phyloP scores from a whole-genome alignment of 1,140 invertebrate species.

The Drosophila erecta region DNA sequence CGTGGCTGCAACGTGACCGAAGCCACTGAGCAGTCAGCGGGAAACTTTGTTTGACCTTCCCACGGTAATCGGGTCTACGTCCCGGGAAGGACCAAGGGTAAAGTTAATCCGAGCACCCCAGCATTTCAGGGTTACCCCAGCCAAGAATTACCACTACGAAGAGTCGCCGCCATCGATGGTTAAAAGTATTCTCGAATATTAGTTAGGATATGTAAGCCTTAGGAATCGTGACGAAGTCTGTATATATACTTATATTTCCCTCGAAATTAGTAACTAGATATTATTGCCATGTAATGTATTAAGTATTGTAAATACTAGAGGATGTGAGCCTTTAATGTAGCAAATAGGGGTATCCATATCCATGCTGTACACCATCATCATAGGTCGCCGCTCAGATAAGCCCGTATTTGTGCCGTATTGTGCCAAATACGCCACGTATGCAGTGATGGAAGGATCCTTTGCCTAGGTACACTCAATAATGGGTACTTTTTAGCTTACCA shows the following conservation, averaged over 20 bases:
- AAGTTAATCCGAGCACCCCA: slow-evolving; percentile 19
- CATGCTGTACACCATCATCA: not conserved
- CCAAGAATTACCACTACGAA: slow-evolving; percentile 37
- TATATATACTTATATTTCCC: slow-evolving; percentile 34
- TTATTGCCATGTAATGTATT: slow-evolving; percentile 57
- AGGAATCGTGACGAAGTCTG: slow-evolving; percentile 19
- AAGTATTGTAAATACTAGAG: slow-evolving; percentile 46
- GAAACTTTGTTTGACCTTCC: slow-evolving; percentile 30
- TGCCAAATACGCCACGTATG: not conserved
- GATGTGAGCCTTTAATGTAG: slow-evolving; percentile 17
- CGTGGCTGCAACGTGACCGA: slow-evolving; percentile 36
- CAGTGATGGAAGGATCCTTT: slow-evolving; percentile 23
- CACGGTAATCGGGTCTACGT: slow-evolving; percentile 51
- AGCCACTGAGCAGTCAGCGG: slow-evolving; percentile 3
- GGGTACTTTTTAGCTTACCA: not conserved
- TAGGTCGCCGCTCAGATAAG: slow-evolving; percentile 27
- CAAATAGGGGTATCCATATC: not conserved
- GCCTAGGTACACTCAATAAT: not conserved
- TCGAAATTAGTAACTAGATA: slow-evolving; percentile 33
- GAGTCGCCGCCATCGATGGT: slow-evolving; percentile 18
- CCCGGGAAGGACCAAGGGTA: slow-evolving; percentile 46
- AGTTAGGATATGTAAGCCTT: slow-evolving; percentile 18
- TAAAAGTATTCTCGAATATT: slow-evolving; percentile 61
- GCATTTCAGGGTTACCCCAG: slow-evolving; percentile 33
- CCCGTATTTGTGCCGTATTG: slow-evolving; percentile 15